Conservation (phyloP, 2,797 vertebrate genomes). For the Onychomys torridus region DNA sequence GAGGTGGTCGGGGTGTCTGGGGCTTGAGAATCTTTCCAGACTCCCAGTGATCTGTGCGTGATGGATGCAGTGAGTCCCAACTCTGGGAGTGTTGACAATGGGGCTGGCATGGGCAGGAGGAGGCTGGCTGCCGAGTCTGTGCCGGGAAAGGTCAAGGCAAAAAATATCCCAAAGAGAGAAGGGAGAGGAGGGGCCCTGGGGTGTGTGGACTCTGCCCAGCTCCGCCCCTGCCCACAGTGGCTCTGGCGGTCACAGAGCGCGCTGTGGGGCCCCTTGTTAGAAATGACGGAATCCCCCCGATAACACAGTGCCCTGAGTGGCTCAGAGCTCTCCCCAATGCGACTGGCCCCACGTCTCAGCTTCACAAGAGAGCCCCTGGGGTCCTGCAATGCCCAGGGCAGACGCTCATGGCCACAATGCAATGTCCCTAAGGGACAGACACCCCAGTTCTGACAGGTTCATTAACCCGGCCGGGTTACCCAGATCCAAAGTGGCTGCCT, state of each 20-base stretch:
- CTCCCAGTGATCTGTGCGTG: background rate
- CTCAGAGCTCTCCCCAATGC: background rate
- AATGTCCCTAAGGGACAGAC: background rate
- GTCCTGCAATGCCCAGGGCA: background rate
- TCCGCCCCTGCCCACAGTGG: background rate
- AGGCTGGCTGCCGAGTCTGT: background rate
- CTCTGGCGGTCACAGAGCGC: background rate
- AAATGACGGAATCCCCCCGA: background rate
- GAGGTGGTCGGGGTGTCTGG: background rate
- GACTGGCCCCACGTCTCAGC: background rate
- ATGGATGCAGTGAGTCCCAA: background rate
- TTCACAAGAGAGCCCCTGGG: background rate
- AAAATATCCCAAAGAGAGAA: background rate
- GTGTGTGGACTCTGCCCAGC: background rate
- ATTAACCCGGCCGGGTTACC: too few relatives aligned
- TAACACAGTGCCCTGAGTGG: background rate
- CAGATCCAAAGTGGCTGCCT: background rate
- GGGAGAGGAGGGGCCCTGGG: background rate
- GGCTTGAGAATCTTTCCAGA: background rate
- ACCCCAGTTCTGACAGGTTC: background rate
- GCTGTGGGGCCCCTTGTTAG: background rate
- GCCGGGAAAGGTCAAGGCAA: slow-evolving; percentile 58
- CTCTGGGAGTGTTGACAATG: slow-evolving; percentile 11
- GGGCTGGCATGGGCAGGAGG: background rate
- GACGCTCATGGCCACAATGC: background rate